Evolutionary conservation across 1,140 invertebrate genomes (phyloP).

Genomic region (Lithobius niger): DNA sequence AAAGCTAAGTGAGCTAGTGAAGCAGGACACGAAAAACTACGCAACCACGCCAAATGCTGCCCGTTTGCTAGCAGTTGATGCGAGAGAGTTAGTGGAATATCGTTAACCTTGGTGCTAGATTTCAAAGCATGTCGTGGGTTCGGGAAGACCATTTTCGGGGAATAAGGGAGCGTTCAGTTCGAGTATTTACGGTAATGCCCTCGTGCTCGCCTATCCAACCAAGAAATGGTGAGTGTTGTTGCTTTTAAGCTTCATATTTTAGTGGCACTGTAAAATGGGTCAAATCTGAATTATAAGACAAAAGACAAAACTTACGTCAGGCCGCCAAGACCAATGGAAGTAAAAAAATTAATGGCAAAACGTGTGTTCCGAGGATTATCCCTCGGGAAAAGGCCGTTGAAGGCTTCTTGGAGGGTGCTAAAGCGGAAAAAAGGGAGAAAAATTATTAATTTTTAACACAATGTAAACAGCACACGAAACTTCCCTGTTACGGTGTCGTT

Average conservation of each 20-base stretch:
- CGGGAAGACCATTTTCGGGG: background rate
- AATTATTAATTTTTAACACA: too few species aligned
- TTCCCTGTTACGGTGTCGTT: too few species aligned
- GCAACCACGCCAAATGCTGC: too few species aligned
- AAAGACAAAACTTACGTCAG: conserved; percentile 52
- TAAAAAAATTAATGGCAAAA: conserved; percentile 99
- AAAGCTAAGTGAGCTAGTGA: too few species aligned
- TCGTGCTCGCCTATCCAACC: background rate
- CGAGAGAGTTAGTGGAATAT: too few species aligned
- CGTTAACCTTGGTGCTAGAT: too few species aligned
- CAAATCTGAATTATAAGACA: background rate
- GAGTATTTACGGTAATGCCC: background rate
- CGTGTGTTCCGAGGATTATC: conserved; percentile 93
- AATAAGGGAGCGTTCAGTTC: background rate
- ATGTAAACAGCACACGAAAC: too few species aligned
- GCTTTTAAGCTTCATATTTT: background rate
- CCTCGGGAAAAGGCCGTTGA: conserved; percentile 85
- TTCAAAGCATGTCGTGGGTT: background rate
- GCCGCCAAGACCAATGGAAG: conserved; percentile 92
- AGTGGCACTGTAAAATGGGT: background rate
- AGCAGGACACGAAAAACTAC: too few species aligned
- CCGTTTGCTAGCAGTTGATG: too few species aligned
- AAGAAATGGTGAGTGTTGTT: background rate
- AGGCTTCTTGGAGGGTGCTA: conserved; percentile 67
- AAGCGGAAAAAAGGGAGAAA: conserved; percentile 26